Conservation (phyloP, 2,888 invertebrate species). For the Horisme vitalbata region DNA sequence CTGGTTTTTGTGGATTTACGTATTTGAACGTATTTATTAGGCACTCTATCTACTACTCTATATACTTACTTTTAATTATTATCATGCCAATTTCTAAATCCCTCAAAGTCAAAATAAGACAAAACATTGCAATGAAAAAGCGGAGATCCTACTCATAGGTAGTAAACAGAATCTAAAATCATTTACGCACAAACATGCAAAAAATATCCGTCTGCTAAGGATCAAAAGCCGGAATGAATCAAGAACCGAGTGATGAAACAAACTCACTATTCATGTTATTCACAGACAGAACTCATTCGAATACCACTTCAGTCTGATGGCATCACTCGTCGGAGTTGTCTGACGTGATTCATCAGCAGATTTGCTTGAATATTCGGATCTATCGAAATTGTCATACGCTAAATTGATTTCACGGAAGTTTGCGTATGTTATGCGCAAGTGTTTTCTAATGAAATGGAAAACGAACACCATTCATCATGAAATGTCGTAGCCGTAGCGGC, state of each 20-base stretch:
- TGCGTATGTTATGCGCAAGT: conserved; percentile 32
- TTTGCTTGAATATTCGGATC: conserved; percentile 25
- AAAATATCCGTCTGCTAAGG: no score
- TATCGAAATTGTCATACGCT: conserved; percentile 23
- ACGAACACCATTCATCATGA: conserved; percentile 53
- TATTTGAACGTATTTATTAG: not conserved
- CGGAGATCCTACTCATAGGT: no score
- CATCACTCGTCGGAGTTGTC: conserved; percentile 26
- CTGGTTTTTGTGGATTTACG: conserved; percentile 2
- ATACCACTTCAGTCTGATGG: conserved; percentile 21
- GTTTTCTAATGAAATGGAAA: conserved; percentile 50
- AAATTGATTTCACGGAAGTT: conserved; percentile 29
- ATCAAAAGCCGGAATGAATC: not conserved
- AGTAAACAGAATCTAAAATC: no score
- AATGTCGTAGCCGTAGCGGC: conserved; percentile 53
- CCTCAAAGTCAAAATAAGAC: no score
- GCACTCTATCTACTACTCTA: no score
- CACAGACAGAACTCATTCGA: conserved; percentile 26
- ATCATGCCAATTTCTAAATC: no score
- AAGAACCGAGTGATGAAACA: conserved; percentile 12
- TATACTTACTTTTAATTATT: no score
- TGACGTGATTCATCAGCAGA: conserved; percentile 31
- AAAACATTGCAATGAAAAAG: no score
- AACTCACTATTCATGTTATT: conserved; percentile 25
- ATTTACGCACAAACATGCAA: no score